A percentile compares a stretch with the other conserved stretches of the same genome.
Evolutionary conservation across 2,888 invertebrate species (phyloP).

Genomic region (Spodoptera picta): DNA sequence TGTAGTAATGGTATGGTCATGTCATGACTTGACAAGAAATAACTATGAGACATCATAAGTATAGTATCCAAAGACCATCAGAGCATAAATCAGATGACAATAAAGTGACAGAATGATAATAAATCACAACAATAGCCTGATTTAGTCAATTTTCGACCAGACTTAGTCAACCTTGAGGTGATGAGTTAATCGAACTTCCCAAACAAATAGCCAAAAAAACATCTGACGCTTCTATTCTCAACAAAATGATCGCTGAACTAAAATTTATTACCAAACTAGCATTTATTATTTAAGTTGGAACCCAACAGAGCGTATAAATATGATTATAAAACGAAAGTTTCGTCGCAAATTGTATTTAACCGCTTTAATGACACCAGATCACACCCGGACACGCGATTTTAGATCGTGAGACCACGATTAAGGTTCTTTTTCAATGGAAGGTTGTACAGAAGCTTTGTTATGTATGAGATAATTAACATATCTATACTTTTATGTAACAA

Average conservation of each 20-base stretch:
- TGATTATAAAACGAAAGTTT: slow-evolving; percentile 56
- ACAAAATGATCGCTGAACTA: slow-evolving; percentile 2
- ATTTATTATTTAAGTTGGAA: slow-evolving; percentile 31
- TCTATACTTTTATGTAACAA: slow-evolving; percentile 22
- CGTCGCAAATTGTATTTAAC: slow-evolving; percentile 52
- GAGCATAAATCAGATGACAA: slow-evolving; percentile 12
- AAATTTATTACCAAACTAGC: slow-evolving; percentile 18
- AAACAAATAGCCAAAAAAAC: slow-evolving; percentile 4
- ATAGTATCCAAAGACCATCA: slow-evolving; percentile 9
- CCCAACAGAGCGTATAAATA: slow-evolving; percentile 53
- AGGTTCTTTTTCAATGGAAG: slow-evolving; percentile 31
- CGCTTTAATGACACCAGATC: slow-evolving; percentile 33
- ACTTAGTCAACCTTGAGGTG: too few relatives aligned
- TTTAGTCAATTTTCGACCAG: too few relatives aligned
- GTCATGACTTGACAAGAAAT: too few relatives aligned
- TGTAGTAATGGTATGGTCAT: too few relatives aligned
- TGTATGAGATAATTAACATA: slow-evolving; percentile 16
- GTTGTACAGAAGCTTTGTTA: slow-evolving; percentile 11
- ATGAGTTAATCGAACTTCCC: too few relatives aligned
- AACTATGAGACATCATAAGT: too few relatives aligned
- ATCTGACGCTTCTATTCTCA: slow-evolving; percentile 3
- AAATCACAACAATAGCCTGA: too few relatives aligned
- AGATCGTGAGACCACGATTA: slow-evolving; percentile 44
- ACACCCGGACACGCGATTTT: slow-evolving; percentile 45
- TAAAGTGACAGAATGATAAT: too few relatives aligned